Conservation (phyloP, 2,797 vertebrate genomes). For the Falco peregrinus region DNA sequence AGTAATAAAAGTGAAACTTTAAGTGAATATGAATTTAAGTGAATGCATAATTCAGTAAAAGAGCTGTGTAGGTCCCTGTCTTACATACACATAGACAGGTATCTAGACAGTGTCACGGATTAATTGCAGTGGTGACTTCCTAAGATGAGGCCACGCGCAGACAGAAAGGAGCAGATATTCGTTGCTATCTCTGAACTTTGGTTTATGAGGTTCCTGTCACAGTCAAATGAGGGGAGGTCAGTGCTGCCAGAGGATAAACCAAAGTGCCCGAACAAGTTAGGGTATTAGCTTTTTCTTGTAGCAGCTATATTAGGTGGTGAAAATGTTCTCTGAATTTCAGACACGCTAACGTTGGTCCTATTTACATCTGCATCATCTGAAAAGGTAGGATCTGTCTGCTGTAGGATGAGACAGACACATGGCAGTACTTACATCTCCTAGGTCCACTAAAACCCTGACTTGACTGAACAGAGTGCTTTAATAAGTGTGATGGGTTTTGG, state of each 20-base stretch:
- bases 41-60: background rate
- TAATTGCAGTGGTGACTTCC: background rate
- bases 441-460: slow-evolving; percentile 18
- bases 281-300: background rate
- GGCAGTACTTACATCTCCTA: background rate
- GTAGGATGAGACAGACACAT: background rate
- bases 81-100: accelerated
- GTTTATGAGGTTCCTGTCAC: background rate
- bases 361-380: slow-evolving; percentile 11
- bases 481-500: slow-evolving; percentile 41
- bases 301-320: slow-evolving; percentile 14
- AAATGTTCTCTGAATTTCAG: slow-evolving; percentile 36
- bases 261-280: background rate
- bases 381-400: slow-evolving; percentile 11
- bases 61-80: background rate
- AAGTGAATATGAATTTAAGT: background rate
- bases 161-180: background rate
- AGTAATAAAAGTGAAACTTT: background rate
- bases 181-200: background rate
- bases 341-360: background rate
- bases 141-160: background rate
- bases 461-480: slow-evolving; percentile 49
- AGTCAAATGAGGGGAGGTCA: background rate
- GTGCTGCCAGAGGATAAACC: background rate
- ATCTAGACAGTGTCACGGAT: background rate